Base-by-base conservation (phyloP, 2,888 invertebrate genomes). In the Chrysotoxum bicinctum region DNA sequence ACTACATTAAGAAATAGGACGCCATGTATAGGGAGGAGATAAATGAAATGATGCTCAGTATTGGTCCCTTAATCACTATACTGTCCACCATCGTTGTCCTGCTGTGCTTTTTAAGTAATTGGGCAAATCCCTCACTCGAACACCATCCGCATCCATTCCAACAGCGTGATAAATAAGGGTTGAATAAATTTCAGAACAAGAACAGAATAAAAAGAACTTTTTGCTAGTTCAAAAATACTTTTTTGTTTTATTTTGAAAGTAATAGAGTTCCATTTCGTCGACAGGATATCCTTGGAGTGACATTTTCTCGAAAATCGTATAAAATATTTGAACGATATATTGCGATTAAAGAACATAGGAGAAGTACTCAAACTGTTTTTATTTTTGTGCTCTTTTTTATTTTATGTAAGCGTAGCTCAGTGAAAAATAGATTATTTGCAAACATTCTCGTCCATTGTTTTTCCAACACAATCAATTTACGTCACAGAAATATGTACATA, bases 91-190 rank as follows among this genome's bases (percentile, higher is more conserved):
- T 40, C 37, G 30, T 16, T 37, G 68, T 72, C 73, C 50, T 69
- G 52, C 50, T 50, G 48, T 50, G 56, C 62, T 76, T 76, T 54
- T 70, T 58, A 70, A 76, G 50, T 81, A 81, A 81, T 81, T 81
- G 81, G 58, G 30, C 40, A 70, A 76, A 81, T 81, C 56, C 40
- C 40, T 81, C 76, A 81, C 69, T 76, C 45, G 69, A 81, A 70
- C 76, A 70, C 35, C 43, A 56, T 70, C 76, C 56, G 21, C 21
- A 56, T 56, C 26, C 64, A 30, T 70, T 70, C 32, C 64, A 56
- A 48, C 35, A 37, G 32, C 32, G 48, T 76, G 64, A 76, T 75
- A 80, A 75, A 80, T 80, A 76, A 75, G 70, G 70, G 81, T 81
- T 81, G 69, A 81, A 62, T 81, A 64, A 56, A 81, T 70, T 50